Evolutionary conservation across 2,797 vertebrate species (phyloP), one percentile per base, ranked within the genome.

Genomic region (Sphaeramia orbicularis): DNA sequence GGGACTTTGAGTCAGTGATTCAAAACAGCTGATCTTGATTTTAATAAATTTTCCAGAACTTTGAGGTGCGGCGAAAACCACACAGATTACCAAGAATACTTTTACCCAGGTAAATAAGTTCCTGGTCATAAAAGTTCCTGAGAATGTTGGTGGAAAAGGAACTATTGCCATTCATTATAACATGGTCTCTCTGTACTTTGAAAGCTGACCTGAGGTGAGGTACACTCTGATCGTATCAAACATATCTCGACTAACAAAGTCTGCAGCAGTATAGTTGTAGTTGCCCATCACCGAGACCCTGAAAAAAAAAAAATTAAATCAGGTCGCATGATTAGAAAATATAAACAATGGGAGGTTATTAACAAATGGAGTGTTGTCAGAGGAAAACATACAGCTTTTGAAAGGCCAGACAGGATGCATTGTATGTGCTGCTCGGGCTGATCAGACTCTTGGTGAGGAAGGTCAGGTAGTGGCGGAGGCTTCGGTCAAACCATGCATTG

Each of bases 391-490:
- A 94, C 94, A 94, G 55, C 21, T 88, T 91, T 24, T 83, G 85
- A 85, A 94, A 94, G 60, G 90, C 84, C 14, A 85, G 6, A 50
- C 94, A 95, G 44, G 87, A 85, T 41, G 91, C 51, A 44, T 71
- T 80, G 12, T 64, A 27, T 9, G 87, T 88, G 64, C 16, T 9
- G 0, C 6, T 10, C 42, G 89, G 74, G 70, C 64, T 73, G 76
- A 94, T 83, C 59, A 92, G 68, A 32, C 50, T 67, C 75, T 77
- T 86, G 10, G 66, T 89, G 74, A 95, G 89, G 74, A 88, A 91
- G 21, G 1, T 37, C 74, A 92, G 13, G 81, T 93, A 94, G 59
- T 62, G 64, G 0, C 0, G 35, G 24, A 93, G 86, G 3, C 75
- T 9, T 7, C 0, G 61, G 44, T 89, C 75, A 56, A 95, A 95